Percentiles rank a stretch among this genome's conserved stretches.
These are phyloP conservation scores for Dasypogon diadema DNA, from an alignment of 2,888 invertebrate species.

Conservation along the genomic window DNA sequence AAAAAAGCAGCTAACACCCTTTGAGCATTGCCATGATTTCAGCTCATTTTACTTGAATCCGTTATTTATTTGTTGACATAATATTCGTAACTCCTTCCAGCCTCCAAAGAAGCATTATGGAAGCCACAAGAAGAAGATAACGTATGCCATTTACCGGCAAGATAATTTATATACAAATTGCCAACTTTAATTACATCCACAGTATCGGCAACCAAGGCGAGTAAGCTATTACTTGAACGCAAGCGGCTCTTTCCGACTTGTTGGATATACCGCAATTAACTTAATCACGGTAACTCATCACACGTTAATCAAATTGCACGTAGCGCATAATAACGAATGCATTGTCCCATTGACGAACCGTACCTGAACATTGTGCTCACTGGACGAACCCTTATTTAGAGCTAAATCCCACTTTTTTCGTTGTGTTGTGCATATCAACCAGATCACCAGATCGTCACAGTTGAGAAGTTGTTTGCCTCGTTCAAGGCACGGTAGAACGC, in stretches of 20 bases:
- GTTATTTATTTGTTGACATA: too few relatives aligned
- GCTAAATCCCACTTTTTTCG: neutral
- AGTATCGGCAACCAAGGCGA: neutral
- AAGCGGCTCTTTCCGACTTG: conserved; percentile 5
- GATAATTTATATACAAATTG: conserved; percentile 41
- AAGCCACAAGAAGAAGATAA: neutral
- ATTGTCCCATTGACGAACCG: conserved; percentile 29
- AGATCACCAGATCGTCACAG: conserved; percentile 33
- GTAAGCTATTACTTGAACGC: neutral
- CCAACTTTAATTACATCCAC: conserved; percentile 25
- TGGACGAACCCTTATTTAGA: conserved; percentile 19
- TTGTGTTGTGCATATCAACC: neutral
- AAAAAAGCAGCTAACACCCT: too few relatives aligned
- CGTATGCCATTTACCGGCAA: conserved; percentile 13
- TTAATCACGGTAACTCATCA: conserved; percentile 20
- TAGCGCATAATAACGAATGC: conserved; percentile 19
- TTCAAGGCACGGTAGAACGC: neutral
- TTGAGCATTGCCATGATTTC: too few relatives aligned
- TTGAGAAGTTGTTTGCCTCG: conserved; percentile 8
- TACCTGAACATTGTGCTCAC: neutral
- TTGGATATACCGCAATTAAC: conserved; percentile 29
- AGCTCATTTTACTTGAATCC: too few relatives aligned
- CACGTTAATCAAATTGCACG: conserved; percentile 25
- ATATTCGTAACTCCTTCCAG: too few relatives aligned
- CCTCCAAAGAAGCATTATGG: too few relatives aligned